Conservation (phyloP, 2,888 invertebrate genomes). For the Cybosia mesomella region DNA sequence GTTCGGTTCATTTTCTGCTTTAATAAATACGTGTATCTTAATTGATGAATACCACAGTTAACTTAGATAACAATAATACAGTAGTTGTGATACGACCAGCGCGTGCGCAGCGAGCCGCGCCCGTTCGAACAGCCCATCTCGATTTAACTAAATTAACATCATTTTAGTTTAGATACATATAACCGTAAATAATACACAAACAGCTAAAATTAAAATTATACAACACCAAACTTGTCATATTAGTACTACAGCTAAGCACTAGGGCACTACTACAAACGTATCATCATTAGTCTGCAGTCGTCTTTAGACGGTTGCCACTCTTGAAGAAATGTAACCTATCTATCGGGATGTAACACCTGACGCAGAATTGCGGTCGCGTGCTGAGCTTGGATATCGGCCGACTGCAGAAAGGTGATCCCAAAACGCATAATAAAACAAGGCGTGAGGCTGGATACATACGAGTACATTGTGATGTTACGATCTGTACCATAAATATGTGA, state of each 20-base stretch:
- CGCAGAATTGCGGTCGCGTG: not conserved
- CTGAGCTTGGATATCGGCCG: not conserved
- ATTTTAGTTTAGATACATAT: constrained; percentile 58
- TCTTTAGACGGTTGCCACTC: constrained; percentile 21
- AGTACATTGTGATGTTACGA: constrained; percentile 11
- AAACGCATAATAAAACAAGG: constrained; percentile 6
- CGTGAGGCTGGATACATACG: constrained; percentile 8
- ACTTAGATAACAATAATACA: constrained; percentile 12
- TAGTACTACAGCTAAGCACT: constrained; percentile 57
- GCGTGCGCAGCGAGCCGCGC: constrained; percentile 25
- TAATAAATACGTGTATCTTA: constrained; percentile 16
- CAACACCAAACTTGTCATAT: constrained; percentile 64
- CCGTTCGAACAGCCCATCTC: constrained; percentile 49
- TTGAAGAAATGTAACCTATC: constrained; percentile 9
- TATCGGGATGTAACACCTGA: not conserved
- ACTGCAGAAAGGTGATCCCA: not conserved
- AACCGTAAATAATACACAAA: constrained; percentile 61
- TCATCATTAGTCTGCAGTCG: constrained; percentile 26
- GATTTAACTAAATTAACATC: constrained; percentile 60
- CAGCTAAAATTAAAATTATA: constrained; percentile 68
- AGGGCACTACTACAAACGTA: constrained; percentile 37
- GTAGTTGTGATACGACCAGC: not conserved
- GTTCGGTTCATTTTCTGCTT: constrained; percentile 4
- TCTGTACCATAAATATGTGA: not conserved
- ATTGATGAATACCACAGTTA: constrained; percentile 4